Base-by-base conservation (phyloP, 2,797 vertebrate species). In the Lagodon rhomboides region DNA sequence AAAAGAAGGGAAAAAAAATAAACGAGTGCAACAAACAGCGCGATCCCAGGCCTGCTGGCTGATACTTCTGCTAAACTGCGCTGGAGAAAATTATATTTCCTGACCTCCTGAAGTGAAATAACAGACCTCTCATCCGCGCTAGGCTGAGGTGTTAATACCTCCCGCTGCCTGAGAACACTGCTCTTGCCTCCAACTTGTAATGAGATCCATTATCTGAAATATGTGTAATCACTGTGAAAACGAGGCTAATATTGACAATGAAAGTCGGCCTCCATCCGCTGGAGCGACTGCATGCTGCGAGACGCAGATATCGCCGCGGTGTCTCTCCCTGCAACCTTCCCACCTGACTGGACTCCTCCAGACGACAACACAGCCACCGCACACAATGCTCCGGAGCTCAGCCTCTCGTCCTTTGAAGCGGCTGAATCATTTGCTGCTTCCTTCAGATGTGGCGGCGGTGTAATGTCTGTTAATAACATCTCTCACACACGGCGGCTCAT, bases 171-270 rank as follows among this genome's bases (percentile, higher is more conserved):
- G 43, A 61, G 68, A 80, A 74, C 9, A 51, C 67, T 63, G 15
- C 43, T 83, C 3, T 9, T 62, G 68, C 62, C 60, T 79, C 49
- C 25, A 56, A 76, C 25, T 47, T 60, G 43, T 75, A 82, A 85
- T 85, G 82, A 85, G 68, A 73, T 85, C 53, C 47, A 82, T 80
- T 78, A 75, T 73, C 34, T 68, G 50, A 54, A 71, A 83, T 82
- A 71, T 58, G 62, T 80, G 53, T 84, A 72, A 87, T 83, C 61
- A 74, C 59, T 34, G 30, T 73, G 49, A 78, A 38, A 70, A 79
- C 8, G 61, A 75, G 41, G 67, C 66, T 84, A 55, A 85, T 80
- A 50, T 73, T 79, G 69, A 79, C 66, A 54, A 16, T 75, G 59
- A 77, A 77, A 46, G 34, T 25, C 43, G 55, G 55, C 62, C 43